These are phyloP conservation scores for Catalaphyllia jardinei DNA, from an alignment of 64 coral and sea anemone species.

Conservation along the genomic window DNA sequence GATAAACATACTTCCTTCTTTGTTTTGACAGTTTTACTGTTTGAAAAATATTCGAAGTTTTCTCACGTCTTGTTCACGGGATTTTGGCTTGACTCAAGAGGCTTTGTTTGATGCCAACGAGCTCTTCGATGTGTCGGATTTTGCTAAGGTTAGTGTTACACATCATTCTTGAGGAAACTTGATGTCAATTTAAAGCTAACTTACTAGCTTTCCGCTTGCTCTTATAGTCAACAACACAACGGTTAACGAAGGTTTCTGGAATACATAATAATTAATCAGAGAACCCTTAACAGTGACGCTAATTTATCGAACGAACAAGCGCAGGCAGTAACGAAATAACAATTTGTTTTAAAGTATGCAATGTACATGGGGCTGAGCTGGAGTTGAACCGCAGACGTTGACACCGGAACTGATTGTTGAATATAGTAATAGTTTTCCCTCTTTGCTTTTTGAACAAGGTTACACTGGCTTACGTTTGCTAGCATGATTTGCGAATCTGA, in stretches of 20 bases:
- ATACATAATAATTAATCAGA: neutral
- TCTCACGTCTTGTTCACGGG: conserved; percentile 69
- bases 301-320: neutral
- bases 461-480: too few relatives aligned
- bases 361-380: neutral
- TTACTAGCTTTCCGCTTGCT: neutral
- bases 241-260: neutral
- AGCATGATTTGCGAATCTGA: too few relatives aligned
- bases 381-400: neutral
- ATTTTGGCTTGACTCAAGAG: conserved; percentile 76
- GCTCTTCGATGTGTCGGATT: conserved; percentile 96
- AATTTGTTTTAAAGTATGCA: neutral
- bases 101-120: conserved; percentile 92
- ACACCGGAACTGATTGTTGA: too few relatives aligned
- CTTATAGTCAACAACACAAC: neutral
- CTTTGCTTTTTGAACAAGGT: too few relatives aligned
- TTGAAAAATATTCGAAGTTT: conserved; percentile 97
- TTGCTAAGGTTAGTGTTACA: conserved; percentile 75
- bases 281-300: neutral
- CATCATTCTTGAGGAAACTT: too few relatives aligned
- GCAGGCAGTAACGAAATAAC: neutral
- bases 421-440: too few relatives aligned
- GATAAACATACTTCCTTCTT: conserved; percentile 5
- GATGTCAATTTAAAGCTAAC: neutral
- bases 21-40: conserved; percentile 83